phyloP scores from a whole-genome alignment of 2,113 vertebrate genomes.

The Cynoglossus semilaevis region DNA sequence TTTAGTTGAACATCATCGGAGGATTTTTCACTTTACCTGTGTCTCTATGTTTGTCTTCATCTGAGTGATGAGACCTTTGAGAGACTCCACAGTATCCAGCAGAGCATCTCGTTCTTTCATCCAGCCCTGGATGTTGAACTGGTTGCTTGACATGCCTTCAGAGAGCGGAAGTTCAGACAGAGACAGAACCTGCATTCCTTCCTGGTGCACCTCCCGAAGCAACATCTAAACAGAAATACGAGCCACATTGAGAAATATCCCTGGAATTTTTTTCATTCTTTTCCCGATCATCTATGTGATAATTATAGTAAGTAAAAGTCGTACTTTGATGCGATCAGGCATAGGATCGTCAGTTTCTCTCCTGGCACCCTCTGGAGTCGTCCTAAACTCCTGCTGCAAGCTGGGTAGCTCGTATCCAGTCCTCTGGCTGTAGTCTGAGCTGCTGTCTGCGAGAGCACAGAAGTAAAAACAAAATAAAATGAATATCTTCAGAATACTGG shows the following conservation, averaged over 20 bases:
- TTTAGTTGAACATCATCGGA: background rate
- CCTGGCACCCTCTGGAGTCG: conserved; percentile 77
- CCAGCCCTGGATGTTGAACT: conserved; percentile 73
- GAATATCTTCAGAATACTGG: background rate
- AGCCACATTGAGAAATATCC: conserved; percentile 14
- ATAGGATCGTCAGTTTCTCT: conserved; percentile 84
- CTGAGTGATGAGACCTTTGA: conserved; percentile 84
- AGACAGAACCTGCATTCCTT: conserved; percentile 91
- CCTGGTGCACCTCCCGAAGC: conserved; percentile 90
- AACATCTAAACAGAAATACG: conserved; percentile 75
- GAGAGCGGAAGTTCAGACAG: conserved; percentile 81
- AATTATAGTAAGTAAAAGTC: background rate
- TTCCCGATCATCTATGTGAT: background rate
- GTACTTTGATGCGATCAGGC: conserved; percentile 90
- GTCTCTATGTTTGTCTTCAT: conserved; percentile 79
- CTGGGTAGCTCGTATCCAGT: conserved; percentile 70
- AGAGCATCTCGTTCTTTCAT: conserved; percentile 83
- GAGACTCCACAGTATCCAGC: conserved; percentile 81
- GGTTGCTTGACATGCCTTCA: conserved; percentile 70
- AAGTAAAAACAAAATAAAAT: background rate
- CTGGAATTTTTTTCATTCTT: too few relatives aligned
- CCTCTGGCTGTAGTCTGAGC: conserved; percentile 90
- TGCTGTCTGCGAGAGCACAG: conserved; percentile 77
- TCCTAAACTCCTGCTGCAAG: conserved; percentile 81
- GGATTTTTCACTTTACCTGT: conserved; percentile 75